phyloP scores from a whole-genome alignment of 1,140 invertebrate species.

The Pantala flavescens region DNA sequence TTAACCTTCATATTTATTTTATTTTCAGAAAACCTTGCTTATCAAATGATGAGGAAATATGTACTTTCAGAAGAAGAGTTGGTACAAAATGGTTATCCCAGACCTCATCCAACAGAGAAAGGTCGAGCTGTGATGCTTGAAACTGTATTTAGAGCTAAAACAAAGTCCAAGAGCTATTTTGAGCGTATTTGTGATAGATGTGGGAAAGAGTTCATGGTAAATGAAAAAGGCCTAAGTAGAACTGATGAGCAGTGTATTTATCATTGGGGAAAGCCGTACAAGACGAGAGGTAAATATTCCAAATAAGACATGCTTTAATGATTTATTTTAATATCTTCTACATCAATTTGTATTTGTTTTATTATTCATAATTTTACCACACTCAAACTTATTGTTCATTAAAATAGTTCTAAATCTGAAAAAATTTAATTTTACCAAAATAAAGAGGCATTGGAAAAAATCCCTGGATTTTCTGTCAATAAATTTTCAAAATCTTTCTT shows the following conservation, averaged over 20 bases:
- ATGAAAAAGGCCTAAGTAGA: slow-evolving; percentile 59
- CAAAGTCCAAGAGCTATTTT: slow-evolving; percentile 17
- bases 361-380: slow-evolving; percentile 31
- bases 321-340: too few species aligned
- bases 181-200: slow-evolving; percentile 73
- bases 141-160: slow-evolving; percentile 15
- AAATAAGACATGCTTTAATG: slow-evolving; percentile 28
- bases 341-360: slow-evolving; percentile 14
- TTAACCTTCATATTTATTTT: too few species aligned
- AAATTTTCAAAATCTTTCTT: too few species aligned
- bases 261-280: slow-evolving; percentile 78
- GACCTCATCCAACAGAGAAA: slow-evolving; percentile 44
- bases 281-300: slow-evolving; percentile 55
- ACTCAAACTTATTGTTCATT: too few species aligned
- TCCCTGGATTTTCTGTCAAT: too few species aligned
- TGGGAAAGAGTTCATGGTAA: slow-evolving; percentile 63
- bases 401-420: too few species aligned
- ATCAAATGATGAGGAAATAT: slow-evolving; percentile 35
- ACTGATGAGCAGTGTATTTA: slow-evolving; percentile 73
- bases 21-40: slow-evolving; percentile 27
- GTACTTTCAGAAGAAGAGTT: slow-evolving; percentile 66
- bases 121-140: slow-evolving; percentile 28
- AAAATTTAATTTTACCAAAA: too few species aligned
- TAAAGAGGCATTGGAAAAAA: too few species aligned
- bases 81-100: slow-evolving; percentile 73